These are phyloP conservation scores for Trichonephila clavata DNA, from an alignment of 1,140 invertebrate genomes.

Conservation along the genomic window DNA sequence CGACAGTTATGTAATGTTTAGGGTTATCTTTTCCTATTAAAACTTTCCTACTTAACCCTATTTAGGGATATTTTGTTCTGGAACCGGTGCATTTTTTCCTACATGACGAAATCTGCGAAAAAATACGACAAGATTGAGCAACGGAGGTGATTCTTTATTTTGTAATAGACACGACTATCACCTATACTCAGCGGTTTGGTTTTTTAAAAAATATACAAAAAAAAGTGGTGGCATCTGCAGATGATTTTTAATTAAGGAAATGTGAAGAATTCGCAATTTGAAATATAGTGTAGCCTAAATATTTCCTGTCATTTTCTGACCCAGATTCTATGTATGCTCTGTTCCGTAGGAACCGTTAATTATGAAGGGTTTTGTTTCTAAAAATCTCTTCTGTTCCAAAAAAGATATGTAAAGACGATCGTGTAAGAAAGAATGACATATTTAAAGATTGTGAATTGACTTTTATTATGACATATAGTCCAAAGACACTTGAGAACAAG, in stretches of 20 bases:
- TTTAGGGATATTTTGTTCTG: not conserved
- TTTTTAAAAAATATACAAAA: not conserved
- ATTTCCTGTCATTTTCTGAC: not conserved
- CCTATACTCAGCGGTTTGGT: not conserved
- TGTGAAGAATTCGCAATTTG: not conserved
- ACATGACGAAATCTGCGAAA: not conserved
- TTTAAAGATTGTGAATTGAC: not conserved
- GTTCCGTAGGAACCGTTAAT: not conserved
- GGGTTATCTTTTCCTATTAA: not conserved
- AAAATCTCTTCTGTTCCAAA: not conserved
- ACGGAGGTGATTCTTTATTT: not conserved
- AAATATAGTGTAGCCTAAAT: conserved; percentile 10
- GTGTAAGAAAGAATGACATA: not conserved
- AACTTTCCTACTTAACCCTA: not conserved
- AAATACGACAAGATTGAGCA: not conserved
- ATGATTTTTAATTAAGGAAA: not conserved
- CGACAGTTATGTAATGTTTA: not conserved
- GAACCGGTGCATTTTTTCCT: not conserved
- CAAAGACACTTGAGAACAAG: not conserved
- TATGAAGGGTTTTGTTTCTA: not conserved
- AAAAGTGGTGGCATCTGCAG: not conserved
- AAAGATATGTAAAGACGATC: not conserved
- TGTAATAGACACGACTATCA: not conserved
- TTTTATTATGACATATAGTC: not conserved
- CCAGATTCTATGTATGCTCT: not conserved